Conservation (phyloP, 2,888 invertebrate species). For the Tribolium freemani region DNA sequence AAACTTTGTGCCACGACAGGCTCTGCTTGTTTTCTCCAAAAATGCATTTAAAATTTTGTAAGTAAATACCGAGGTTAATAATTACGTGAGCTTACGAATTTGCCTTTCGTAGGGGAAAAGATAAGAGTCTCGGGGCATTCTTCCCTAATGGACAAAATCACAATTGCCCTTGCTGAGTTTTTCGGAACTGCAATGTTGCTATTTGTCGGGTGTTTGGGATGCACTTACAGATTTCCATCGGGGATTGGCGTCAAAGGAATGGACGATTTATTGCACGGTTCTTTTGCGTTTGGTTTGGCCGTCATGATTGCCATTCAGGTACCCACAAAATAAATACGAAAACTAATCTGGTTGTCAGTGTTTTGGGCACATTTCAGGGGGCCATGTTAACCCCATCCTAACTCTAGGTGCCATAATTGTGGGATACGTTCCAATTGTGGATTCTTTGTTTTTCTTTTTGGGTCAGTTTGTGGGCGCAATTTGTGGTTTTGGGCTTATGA, state of each 20-base stretch:
- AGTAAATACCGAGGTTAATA: too few species aligned
- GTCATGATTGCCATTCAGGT: slow-evolving; percentile 24
- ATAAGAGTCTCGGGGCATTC: neutral
- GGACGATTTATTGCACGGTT: neutral
- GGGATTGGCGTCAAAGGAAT: neutral
- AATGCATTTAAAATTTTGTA: neutral
- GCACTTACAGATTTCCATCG: neutral
- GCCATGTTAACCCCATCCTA: slow-evolving; percentile 83
- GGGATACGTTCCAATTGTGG: slow-evolving; percentile 71
- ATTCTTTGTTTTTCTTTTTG: slow-evolving; percentile 74
- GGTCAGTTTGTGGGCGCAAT: slow-evolving; percentile 79
- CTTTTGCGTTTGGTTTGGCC: slow-evolving; percentile 18
- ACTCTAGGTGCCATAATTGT: slow-evolving; percentile 77
- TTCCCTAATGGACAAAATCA: neutral
- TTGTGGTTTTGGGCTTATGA: slow-evolving; percentile 78
- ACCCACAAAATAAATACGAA: neutral
- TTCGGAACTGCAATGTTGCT: slow-evolving; percentile 6
- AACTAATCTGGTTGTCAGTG: slow-evolving; percentile 68
- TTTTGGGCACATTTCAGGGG: slow-evolving; percentile 83
- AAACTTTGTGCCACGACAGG: too few species aligned
- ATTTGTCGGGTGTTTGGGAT: slow-evolving; percentile 14
- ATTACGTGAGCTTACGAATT: too few species aligned
- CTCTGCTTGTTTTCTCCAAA: neutral
- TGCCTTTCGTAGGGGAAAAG: neutral
- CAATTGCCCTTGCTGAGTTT: neutral